Evolutionary conservation across 2,113 vertebrate genomes (phyloP).

Genomic region (Ammodytes marinus): DNA sequence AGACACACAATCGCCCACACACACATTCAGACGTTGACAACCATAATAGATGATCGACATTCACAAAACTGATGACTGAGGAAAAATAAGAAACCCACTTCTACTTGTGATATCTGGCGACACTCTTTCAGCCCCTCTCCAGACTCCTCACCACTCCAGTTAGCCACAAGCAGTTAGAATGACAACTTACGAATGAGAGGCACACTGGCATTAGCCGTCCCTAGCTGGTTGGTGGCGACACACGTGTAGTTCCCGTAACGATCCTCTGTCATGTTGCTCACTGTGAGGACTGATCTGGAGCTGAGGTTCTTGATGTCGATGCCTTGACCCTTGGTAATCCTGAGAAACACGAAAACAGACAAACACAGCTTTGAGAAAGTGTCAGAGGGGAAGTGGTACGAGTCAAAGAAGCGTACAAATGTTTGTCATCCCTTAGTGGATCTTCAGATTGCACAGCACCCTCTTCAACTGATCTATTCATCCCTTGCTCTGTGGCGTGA

Average conservation of each 20-base stretch:
- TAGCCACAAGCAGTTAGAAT: constrained; percentile 59
- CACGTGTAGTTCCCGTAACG: constrained; percentile 99
- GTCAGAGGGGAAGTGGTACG: neutral
- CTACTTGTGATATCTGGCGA: constrained; percentile 24
- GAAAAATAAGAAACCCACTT: constrained; percentile 26
- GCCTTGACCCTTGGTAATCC: constrained; percentile 95
- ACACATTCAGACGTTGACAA: constrained; percentile 19
- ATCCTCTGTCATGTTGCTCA: constrained; percentile 98
- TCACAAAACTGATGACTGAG: constrained; percentile 29
- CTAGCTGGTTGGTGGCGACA: constrained; percentile 96
- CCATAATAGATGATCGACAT: constrained; percentile 21
- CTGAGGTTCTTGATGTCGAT: constrained; percentile 96
- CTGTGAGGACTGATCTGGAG: constrained; percentile 96
- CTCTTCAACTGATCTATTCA: constrained; percentile 70
- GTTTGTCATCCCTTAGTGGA: constrained; percentile 57
- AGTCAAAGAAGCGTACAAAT: constrained; percentile 48
- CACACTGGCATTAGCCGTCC: constrained; percentile 95
- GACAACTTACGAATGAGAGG: constrained; percentile 97
- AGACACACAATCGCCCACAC: constrained; percentile 29
- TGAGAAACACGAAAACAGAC: constrained; percentile 73
- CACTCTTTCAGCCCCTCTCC: constrained; percentile 43
- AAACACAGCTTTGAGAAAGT: constrained; percentile 37
- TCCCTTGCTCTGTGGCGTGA: constrained; percentile 26
- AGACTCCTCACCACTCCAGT: constrained; percentile 43
- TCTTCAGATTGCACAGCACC: constrained; percentile 48